These are phyloP conservation scores for Parazoanthus darwini DNA, from an alignment of 92 coral and sea anemone genomes.

Conservation along the genomic window DNA sequence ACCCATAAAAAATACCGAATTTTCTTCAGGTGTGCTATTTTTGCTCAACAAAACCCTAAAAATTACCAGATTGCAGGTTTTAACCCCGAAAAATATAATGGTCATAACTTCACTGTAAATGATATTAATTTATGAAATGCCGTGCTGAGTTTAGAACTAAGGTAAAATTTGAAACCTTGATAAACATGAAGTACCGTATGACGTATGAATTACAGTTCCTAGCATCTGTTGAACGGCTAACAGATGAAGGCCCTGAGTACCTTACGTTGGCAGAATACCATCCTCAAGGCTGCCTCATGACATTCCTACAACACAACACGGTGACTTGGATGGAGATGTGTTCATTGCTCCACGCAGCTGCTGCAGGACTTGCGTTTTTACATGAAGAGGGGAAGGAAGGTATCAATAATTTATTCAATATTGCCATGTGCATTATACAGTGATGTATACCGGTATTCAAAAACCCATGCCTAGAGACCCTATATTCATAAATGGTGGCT, in stretches of 20 bases:
- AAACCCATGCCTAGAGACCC: too few species aligned
- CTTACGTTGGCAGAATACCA: constrained; percentile 3
- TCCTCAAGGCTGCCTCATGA: constrained; percentile 10
- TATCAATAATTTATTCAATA: background rate
- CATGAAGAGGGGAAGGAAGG: background rate
- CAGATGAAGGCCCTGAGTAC: constrained; percentile 17
- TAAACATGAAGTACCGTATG: background rate
- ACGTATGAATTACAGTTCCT: background rate
- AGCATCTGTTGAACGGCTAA: background rate
- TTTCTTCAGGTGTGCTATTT: too few species aligned
- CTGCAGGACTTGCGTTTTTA: constrained; percentile 24
- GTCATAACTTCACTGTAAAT: too few species aligned
- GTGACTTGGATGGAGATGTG: constrained; percentile 13
- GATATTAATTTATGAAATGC: too few species aligned
- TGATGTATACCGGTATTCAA: too few species aligned
- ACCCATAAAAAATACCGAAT: too few species aligned
- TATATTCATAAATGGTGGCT: too few species aligned
- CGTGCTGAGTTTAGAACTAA: background rate
- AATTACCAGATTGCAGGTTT: too few species aligned
- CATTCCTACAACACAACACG: constrained; percentile 1
- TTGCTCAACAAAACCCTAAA: too few species aligned
- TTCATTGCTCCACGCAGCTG: background rate
- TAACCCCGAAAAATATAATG: too few species aligned
- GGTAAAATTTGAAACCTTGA: background rate
- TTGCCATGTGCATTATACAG: too few species aligned